Base-by-base conservation (phyloP, 2,113 vertebrate genomes). In the Neolamprologus hecqui region DNA sequence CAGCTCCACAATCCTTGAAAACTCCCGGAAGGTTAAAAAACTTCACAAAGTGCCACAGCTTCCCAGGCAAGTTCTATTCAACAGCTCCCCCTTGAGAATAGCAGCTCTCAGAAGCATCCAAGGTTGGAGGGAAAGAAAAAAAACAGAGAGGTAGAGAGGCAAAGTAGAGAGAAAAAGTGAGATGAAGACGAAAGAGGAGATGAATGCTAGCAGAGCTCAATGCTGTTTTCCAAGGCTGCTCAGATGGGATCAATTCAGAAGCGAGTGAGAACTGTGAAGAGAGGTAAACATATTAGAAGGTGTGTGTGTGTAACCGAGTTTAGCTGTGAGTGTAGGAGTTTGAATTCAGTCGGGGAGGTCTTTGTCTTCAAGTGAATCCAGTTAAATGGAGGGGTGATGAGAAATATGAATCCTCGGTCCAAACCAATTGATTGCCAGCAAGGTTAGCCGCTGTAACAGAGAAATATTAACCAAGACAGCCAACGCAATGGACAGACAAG, bases 161-260 rank as follows among this genome's bases (percentile, higher is more conserved):
- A 63, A 81, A 68, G 84, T 6, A 68, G 79, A 90, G 81, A 84
- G 33, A 85, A 51, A 75, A 63, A 85, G 81, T 75, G 81, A 84
- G 31, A 57, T 14, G 81, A 79, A 28, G 79, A 81, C 70, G 83
- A 88, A 79, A 90, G 75, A 54, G 2, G 14, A 49, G 81, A 84
- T 85, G 77, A 92, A 90, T 84, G 86, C 70, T 2, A 87, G 88
- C 83, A 85, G 77, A 90, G 81, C 80, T 84, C 89, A 93, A 92
- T 90, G 82, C 57, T 77, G 80, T 88, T 88, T 80, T 79, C 88
- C 94, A 94, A 94, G 94, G 94, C 92, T 94, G 94, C 90, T 91
- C 85, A 87, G 88, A 87, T 90, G 80, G 88, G 86, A 93, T 93
- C 88, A 85, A 93, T 93, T 92, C 87, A 92, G 83, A 86, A 3